Conservation (phyloP, 2,888 invertebrate species). For the Volucella inflata region DNA sequence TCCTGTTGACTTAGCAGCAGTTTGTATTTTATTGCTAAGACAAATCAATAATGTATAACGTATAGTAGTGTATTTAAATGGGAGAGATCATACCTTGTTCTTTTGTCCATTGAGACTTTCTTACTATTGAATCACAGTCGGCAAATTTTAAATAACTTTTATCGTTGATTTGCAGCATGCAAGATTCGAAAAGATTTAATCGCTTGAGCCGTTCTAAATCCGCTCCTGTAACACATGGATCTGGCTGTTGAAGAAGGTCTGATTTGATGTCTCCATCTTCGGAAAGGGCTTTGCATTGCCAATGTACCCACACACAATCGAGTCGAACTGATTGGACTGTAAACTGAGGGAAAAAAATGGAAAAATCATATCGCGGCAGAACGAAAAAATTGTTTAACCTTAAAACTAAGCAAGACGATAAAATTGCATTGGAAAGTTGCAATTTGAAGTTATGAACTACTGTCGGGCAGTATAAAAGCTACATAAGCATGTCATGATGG, state of each 20-base stretch:
- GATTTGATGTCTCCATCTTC: slow-evolving; percentile 84
- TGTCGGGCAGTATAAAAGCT: too few relatives aligned
- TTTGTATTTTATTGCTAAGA: slow-evolving; percentile 78
- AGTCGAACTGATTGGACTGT: slow-evolving; percentile 93
- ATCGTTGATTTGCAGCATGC: slow-evolving; percentile 95
- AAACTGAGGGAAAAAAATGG: slow-evolving; percentile 84
- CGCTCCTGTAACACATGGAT: slow-evolving; percentile 88
- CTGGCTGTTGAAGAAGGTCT: slow-evolving; percentile 87
- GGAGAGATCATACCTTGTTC: slow-evolving; percentile 85
- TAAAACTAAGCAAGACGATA: neutral
- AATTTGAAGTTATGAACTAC: too few relatives aligned
- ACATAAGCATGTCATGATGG: too few relatives aligned
- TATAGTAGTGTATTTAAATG: neutral
- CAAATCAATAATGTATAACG: neutral
- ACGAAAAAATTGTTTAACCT: neutral
- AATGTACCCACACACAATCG: slow-evolving; percentile 92
- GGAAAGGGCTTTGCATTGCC: slow-evolving; percentile 92
- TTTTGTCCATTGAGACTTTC: slow-evolving; percentile 91
- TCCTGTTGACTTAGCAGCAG: slow-evolving; percentile 77
- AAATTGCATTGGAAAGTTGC: too few relatives aligned
- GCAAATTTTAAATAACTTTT: slow-evolving; percentile 92
- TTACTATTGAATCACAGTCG: slow-evolving; percentile 89
- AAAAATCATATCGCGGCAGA: neutral
- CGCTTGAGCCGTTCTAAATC: slow-evolving; percentile 92
- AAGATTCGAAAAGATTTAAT: slow-evolving; percentile 93